A percentile compares a stretch with the other conserved stretches of the same genome.
Conservation (phyloP, 2,888 invertebrate species). For the Drosophila niveifrons region DNA sequence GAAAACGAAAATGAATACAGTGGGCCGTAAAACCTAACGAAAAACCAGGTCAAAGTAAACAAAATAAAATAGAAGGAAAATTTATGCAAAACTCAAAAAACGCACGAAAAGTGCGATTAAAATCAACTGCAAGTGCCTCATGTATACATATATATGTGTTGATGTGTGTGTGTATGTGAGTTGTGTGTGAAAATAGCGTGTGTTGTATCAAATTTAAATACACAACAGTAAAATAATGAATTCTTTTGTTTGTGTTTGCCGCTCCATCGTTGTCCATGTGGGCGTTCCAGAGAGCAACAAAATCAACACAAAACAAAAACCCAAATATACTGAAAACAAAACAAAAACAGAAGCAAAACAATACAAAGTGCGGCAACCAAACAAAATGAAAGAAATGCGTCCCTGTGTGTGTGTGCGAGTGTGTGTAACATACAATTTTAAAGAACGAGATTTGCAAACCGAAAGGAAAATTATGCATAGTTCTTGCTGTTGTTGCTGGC, state of each 20-base stretch:
- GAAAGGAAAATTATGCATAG: constrained; percentile 49
- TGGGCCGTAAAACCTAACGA: constrained; percentile 48
- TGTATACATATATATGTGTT: constrained; percentile 30
- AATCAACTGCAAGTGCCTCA: constrained; percentile 70
- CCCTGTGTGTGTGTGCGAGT: background rate
- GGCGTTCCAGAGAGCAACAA: constrained; percentile 36
- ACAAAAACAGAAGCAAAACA: constrained; percentile 10
- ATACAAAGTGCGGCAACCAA: constrained; percentile 2
- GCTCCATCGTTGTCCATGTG: constrained; percentile 35
- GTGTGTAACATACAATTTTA: constrained; percentile 7
- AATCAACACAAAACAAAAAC: constrained; percentile 41
- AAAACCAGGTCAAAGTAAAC: constrained; percentile 82
- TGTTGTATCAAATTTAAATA: constrained; percentile 79
- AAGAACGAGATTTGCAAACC: constrained; percentile 24
- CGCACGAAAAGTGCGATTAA: constrained; percentile 69
- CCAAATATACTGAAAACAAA: constrained; percentile 25
- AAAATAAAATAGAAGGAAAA: constrained; percentile 72
- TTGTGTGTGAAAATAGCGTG: constrained; percentile 74
- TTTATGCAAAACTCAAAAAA: constrained; percentile 79
- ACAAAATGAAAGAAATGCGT: constrained; percentile 17
- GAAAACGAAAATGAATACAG: constrained; percentile 31
- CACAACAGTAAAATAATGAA: constrained; percentile 79
- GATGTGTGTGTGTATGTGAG: constrained; percentile 21
- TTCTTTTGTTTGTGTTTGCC: constrained; percentile 74
- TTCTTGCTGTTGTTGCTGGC: constrained; percentile 32